Evolutionary conservation across 2,113 vertebrate species (phyloP), one percentile per base, ranked within the genome.

Genomic region (Prionailurus viverrinus): DNA sequence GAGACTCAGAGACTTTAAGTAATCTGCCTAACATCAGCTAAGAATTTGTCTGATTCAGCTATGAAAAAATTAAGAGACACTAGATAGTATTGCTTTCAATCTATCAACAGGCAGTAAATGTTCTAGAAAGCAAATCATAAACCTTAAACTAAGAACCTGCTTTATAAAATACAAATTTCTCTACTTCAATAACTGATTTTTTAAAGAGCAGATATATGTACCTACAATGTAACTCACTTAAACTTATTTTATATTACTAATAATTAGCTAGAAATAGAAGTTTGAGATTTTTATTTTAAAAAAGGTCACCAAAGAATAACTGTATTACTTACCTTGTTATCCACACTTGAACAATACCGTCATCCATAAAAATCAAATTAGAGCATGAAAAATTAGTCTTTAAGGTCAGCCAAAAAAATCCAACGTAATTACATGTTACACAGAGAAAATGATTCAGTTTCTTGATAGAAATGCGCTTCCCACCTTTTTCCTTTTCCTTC

Each of bases 131-230:
- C 33, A 89, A 92, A 91, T 63, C 36, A 51, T 39, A 63, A 66
- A 48, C 31, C 31, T 74, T 58, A 80, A 91, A 68, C 55, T 65
- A 86, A 84, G 19, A 41, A 85, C 74, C 4, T 82, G 23, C 36
- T 89, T 94, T 94, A 74, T 86, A 73, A 78, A 81, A 80, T 51
- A 48, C 10, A 97, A 86, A 39, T 65, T 55, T 89, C 15, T 89
- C 53, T 12, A 91, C n/a, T 79, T 90, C 11, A 84, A 36, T 39
- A 78, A 76, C 9, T 65, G 51, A 84, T 61, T 78, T 78, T 76
- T 4, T 29, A 41, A 96, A 87, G 69, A 76, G 68, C 27, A 94
- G 25, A 68, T 29, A 48, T 36, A 8, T 63, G 0, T 48, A 83
- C 63, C n/a, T 83, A 27, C 19, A 76, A 66, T 16, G 45, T 13